Conservation (phyloP, 1,140 invertebrate species). For the Drusus annulatus region DNA sequence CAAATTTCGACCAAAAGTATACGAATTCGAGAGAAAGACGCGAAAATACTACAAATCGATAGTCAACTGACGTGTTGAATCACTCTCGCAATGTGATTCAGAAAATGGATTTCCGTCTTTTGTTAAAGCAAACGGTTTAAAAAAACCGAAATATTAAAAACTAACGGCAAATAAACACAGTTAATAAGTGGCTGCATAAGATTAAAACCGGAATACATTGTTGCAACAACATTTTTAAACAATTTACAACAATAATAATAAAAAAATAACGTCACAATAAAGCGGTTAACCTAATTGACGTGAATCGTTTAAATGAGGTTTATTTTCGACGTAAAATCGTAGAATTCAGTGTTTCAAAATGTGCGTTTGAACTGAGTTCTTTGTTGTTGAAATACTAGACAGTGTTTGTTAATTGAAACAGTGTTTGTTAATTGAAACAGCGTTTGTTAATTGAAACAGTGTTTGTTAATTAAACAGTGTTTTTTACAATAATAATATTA, state of each 20-base stretch:
- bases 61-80: constrained; percentile 12
- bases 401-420: too few species aligned
- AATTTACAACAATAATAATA: not conserved
- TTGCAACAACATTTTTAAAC: too few species aligned
- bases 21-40: not conserved
- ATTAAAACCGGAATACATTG: not conserved
- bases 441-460: too few species aligned
- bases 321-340: too few species aligned
- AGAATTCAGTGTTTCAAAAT: not conserved
- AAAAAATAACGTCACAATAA: not conserved
- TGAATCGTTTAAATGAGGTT: too few species aligned
- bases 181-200: not conserved
- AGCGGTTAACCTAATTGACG: too few species aligned
- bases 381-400: not conserved
- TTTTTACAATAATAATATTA: constrained; percentile 2
- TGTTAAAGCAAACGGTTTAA: not conserved
- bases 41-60: constrained; percentile 8
- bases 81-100: not conserved
- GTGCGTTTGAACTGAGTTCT: not conserved
- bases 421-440: too few species aligned
- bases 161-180: not conserved
- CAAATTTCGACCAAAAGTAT: constrained; percentile 28
- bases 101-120: not conserved
- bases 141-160: not conserved
- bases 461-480: too few species aligned